Evolutionary conservation across 2,888 invertebrate genomes (phyloP), one percentile per base, ranked within the genome.

Genomic region (Lithophane ornitopus): DNA sequence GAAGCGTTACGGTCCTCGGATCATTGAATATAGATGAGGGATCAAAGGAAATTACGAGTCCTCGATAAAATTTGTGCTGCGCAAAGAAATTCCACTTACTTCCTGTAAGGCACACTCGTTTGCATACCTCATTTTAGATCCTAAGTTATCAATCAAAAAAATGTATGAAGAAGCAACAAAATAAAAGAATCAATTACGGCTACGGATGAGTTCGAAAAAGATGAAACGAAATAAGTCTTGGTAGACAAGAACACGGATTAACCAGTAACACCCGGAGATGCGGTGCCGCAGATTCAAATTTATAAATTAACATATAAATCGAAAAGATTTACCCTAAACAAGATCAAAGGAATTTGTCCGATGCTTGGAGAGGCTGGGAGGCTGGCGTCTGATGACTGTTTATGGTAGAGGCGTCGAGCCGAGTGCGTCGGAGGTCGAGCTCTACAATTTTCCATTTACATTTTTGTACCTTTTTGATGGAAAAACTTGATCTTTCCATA

Each of bases 1-100:
- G 91, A 90, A 94, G 94, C 95, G 94, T 94, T 93, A 93, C 93
- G 92, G 92, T 93, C 93, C 91, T 93, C 92, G 93, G 94, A 94
- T 95, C 95, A 95, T 95, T 96, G 95, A 96, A 95, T 96, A 95
- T 94, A 95, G 94, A 96, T 95, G 95, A 95, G 94, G 95, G 95
- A 95, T 95, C 95, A 95, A 95, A 95, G 94, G 90, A 95, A 95
- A 95, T 95, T 95, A 94, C 94, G 94, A 93, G 91, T 93, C 89
- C 90, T 91, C 93, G 93, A 94, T 94, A 94, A 95, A 95, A 94
- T 94, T 94, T 94, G 92, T 90, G 94, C 94, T 93, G 92, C 89
- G 94, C 93, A 91, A 94, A 94, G 93, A 93, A 93, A 94, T 94
- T 94, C 90, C 90, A 87, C 89, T 90, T 90, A 87, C 88, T 91